Evolutionary conservation across 1,140 invertebrate genomes (phyloP), one percentile per base, ranked within the genome.

Genomic region (Drosophila ironensis): DNA sequence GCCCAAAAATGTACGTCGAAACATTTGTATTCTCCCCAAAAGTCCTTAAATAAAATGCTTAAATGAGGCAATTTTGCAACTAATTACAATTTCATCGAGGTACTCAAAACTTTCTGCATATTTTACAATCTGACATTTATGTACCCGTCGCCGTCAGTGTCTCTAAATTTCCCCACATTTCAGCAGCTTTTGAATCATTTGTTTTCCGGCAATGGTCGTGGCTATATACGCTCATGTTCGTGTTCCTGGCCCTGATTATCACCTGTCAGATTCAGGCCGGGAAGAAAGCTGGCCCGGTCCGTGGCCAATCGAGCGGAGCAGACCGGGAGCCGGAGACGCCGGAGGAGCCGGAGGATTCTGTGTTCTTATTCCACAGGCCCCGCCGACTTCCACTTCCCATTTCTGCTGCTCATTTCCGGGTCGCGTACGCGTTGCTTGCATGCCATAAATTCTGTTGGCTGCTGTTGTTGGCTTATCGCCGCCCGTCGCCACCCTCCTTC

Each of bases 391-490:
- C 28, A 42, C 50, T 44, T 38, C 46, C 61, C 51, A 80, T 46
- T 66, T 64, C 72, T 42, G 69, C 44, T 64, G 27, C 80, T 82
- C 73, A 82, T 82, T 78, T 82, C 78, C 78, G 78, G 63, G 38
- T 40, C 57, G 57, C 45, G 57, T 60, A 74, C 71, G 69, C 75
- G 70, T 56, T 59, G 56, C 72, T 35, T 59, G 72, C 70, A 78
- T 71, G 69, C 78, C 73, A 82, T 86, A 82, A 86, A 82, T 82
- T 70, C 51, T 57, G 25, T 52, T 68, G 72, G 56, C 78, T 70
- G 63, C 60, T 57, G 54, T 60, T 63, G 71, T 40, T 63, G 63
- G 78, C 78, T 84, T 84, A 70, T 70, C 78, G 72, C 16, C 30
- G 25, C 20, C 33, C 6, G 6, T 27, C 7, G 22, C 30, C 25